These are phyloP conservation scores for Poecile montanus DNA, from an alignment of 2,797 vertebrate species.

Conservation along the genomic window DNA sequence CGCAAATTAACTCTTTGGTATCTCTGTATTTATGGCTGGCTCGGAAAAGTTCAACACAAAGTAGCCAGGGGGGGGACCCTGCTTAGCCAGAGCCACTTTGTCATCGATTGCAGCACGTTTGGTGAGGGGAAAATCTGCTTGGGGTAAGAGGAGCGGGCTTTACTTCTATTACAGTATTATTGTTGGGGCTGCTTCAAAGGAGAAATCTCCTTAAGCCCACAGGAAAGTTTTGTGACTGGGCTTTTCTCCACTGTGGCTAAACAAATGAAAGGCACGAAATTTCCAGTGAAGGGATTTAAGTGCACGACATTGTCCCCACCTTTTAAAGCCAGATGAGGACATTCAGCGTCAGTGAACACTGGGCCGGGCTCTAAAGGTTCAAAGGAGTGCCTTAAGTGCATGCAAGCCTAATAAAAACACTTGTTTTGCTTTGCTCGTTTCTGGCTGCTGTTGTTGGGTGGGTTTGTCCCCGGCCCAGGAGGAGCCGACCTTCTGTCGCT, in stretches of 20 bases:
- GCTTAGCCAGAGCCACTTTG: slow-evolving; percentile 50
- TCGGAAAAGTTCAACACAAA: slow-evolving; percentile 64
- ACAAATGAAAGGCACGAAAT: slow-evolving; percentile 72
- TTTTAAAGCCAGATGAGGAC: slow-evolving; percentile 67
- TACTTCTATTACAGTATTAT: slow-evolving; percentile 70
- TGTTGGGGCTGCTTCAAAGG: slow-evolving; percentile 74
- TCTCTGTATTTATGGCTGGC: slow-evolving; percentile 74
- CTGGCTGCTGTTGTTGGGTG: background rate
- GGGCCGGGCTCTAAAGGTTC: slow-evolving; percentile 36
- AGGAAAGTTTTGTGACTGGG: slow-evolving; percentile 73
- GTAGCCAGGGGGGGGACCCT: slow-evolving; percentile 23
- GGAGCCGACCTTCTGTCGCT: slow-evolving; percentile 44
- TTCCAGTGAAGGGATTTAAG: slow-evolving; percentile 68
- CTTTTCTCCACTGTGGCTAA: slow-evolving; percentile 75
- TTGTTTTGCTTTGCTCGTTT: slow-evolving; percentile 29
- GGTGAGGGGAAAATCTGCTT: slow-evolving; percentile 66
- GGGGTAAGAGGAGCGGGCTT: slow-evolving; percentile 61
- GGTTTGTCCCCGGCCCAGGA: background rate
- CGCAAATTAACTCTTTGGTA: slow-evolving; percentile 85
- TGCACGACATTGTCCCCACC: slow-evolving; percentile 64
- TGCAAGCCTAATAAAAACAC: slow-evolving; percentile 39
- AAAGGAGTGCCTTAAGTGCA: slow-evolving; percentile 54
- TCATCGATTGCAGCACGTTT: slow-evolving; percentile 42
- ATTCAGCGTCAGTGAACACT: slow-evolving; percentile 40
- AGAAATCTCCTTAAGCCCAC: slow-evolving; percentile 59